Evolutionary conservation across 2,113 vertebrate species (phyloP).

Genomic region (Antennarius striatus): DNA sequence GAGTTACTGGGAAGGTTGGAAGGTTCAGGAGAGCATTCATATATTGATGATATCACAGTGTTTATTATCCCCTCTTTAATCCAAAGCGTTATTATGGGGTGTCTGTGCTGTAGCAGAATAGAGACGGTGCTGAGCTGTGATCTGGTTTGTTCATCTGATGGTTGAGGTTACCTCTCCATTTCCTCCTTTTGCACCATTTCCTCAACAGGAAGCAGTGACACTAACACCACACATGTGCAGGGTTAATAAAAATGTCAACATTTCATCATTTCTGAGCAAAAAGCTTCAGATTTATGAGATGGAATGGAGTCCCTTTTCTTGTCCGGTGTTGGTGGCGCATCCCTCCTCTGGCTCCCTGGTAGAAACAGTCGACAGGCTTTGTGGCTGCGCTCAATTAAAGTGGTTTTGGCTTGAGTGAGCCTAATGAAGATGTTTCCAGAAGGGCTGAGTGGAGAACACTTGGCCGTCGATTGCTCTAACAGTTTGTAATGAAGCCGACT

Average conservation of each 20-base stretch:
- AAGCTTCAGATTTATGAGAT: too few species aligned
- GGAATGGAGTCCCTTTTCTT: too few species aligned
- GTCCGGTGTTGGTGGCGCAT: too few species aligned
- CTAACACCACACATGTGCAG: background rate
- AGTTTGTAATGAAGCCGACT: background rate
- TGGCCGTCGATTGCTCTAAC: background rate
- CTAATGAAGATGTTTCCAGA: conserved; percentile 4
- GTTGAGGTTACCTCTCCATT: conserved; percentile 33
- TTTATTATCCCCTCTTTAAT: too few species aligned
- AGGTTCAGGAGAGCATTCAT: conserved; percentile 21
- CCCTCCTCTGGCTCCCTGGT: too few species aligned
- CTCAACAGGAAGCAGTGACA: conserved; percentile 49
- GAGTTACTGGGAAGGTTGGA: conserved; percentile 38
- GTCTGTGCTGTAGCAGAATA: too few species aligned
- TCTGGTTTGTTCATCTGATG: conserved; percentile 18
- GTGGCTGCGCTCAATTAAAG: background rate
- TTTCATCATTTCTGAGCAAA: too few species aligned
- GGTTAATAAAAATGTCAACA: background rate
- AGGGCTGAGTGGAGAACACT: background rate
- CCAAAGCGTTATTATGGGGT: too few species aligned
- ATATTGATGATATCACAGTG: conserved; percentile 14
- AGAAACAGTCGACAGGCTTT: background rate
- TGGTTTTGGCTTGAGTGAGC: conserved; percentile 6
- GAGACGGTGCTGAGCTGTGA: too few species aligned
- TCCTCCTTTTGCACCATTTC: conserved; percentile 51